Conservation (phyloP, 2,888 invertebrate genomes). For the Chironomus riparius region DNA sequence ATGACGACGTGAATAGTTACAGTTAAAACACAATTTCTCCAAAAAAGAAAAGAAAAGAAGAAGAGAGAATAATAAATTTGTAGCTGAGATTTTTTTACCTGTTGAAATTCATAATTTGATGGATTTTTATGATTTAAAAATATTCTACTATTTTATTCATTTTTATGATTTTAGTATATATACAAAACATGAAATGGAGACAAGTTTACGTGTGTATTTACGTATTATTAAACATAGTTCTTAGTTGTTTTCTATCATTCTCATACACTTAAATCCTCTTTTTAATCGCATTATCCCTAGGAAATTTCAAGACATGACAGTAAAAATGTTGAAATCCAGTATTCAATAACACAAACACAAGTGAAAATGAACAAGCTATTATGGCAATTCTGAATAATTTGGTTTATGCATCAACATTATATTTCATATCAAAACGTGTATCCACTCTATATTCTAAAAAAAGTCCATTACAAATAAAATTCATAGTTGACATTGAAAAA, state of each 20-base stretch:
- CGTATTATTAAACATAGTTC: neutral
- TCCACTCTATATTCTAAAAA: too few relatives aligned
- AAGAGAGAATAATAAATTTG: neutral
- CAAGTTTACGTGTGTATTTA: slow-evolving; percentile 5
- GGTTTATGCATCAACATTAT: too few relatives aligned
- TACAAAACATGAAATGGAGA: neutral
- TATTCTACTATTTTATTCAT: neutral
- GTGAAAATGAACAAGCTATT: too few relatives aligned
- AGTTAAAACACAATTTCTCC: neutral
- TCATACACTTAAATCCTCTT: neutral
- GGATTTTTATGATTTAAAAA: neutral
- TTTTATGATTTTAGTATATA: neutral
- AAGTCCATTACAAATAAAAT: too few relatives aligned
- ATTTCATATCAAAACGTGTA: too few relatives aligned
- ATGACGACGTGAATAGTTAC: slow-evolving; percentile 12
- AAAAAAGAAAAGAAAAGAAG: neutral
- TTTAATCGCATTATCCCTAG: slow-evolving; percentile 13
- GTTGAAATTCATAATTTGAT: slow-evolving; percentile 15
- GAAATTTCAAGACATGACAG: neutral
- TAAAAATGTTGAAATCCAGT: too few relatives aligned
- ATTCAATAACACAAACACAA: neutral
- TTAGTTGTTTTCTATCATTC: too few relatives aligned
- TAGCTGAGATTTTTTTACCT: slow-evolving; percentile 7
- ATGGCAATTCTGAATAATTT: too few relatives aligned
- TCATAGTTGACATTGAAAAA: neutral